Percentiles rank a stretch among this genome's conserved stretches.
Conservation (phyloP, 1,140 invertebrate genomes). For the Eriocheir sinensis region DNA sequence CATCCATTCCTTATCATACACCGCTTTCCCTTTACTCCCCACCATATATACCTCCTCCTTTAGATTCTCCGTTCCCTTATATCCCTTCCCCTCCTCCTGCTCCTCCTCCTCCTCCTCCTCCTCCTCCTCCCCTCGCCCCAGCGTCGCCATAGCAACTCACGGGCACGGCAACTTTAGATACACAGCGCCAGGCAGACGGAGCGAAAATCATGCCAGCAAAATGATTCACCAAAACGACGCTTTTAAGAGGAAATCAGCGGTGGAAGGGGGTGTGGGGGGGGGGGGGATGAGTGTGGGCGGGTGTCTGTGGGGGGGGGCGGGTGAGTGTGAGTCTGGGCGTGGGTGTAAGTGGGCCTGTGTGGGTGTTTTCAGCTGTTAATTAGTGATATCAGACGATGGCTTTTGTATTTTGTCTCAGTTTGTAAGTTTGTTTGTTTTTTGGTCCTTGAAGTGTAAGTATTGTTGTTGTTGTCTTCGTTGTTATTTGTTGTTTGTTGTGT, state of each 20-base stretch:
- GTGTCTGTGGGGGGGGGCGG: background rate
- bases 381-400: no score
- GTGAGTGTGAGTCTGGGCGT: background rate
- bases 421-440: no score
- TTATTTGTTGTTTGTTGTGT: no score
- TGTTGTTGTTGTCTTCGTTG: no score
- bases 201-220: slow-evolving; percentile 11
- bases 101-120: background rate
- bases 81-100: background rate
- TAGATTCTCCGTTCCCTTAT: no score
- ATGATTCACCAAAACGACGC: background rate
- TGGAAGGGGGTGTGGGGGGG: no score
- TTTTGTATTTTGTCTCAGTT: no score
- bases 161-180: slow-evolving; percentile 3
- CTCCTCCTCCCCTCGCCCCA: background rate
- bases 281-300: background rate
- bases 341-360: background rate
- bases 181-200: background rate
- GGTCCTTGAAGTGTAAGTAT: no score
- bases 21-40: no score
- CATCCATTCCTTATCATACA: no score
- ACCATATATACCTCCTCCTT: no score
- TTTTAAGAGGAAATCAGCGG: slow-evolving; percentile 2
- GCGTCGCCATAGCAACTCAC: background rate
- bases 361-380: no score